These are phyloP conservation scores for Albula goreensis DNA, from an alignment of 2,113 vertebrate genomes.

Conservation along the genomic window DNA sequence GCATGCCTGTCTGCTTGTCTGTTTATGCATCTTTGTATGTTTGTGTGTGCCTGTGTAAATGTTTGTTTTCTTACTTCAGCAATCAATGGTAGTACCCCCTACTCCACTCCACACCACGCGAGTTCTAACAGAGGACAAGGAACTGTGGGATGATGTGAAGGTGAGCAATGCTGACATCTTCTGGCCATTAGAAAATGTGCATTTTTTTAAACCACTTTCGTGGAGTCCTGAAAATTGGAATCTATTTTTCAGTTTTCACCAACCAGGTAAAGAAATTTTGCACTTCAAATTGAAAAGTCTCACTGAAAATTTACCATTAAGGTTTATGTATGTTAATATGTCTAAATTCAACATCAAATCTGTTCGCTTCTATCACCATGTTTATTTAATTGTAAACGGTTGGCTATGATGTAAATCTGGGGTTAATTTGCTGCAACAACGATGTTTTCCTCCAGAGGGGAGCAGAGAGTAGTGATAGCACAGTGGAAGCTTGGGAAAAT, in stretches of 20 bases:
- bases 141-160: slow-evolving; percentile 98
- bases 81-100: slow-evolving; percentile 89
- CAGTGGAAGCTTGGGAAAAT: background rate
- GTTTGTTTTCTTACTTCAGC: slow-evolving; percentile 63
- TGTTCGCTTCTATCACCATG: too few species aligned
- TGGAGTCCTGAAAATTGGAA: too few species aligned
- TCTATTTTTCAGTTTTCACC: too few species aligned
- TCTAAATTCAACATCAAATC: too few species aligned
- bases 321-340: too few species aligned
- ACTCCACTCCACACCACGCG: slow-evolving; percentile 93
- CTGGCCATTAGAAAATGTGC: slow-evolving; percentile 35
- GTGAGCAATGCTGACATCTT: slow-evolving; percentile 65
- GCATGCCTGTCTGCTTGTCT: slow-evolving; percentile 5
- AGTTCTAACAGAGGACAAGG: slow-evolving; percentile 91
- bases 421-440: background rate
- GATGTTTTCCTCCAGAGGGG: background rate
- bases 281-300: too few species aligned
- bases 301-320: too few species aligned
- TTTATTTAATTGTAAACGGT: too few species aligned
- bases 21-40: background rate
- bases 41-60: background rate
- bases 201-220: background rate
- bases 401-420: background rate
- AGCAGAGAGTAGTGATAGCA: background rate
- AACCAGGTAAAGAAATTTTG: too few species aligned